Conservation (phyloP, 2,797 vertebrate genomes). For the Meda fulgida region DNA sequence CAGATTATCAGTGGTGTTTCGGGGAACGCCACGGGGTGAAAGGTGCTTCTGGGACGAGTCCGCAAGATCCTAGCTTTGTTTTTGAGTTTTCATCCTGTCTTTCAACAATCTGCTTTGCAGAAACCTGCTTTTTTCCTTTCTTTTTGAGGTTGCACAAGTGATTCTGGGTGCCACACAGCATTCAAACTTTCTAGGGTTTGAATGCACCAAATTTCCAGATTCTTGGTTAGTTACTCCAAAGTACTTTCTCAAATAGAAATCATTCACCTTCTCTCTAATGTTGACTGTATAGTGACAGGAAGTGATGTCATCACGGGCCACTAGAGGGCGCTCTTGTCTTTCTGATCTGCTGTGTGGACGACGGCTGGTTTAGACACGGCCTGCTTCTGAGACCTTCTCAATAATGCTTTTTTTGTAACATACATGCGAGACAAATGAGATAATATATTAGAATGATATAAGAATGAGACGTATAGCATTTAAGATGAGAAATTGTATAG, state of each 20-base stretch:
- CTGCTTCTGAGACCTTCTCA: constrained; percentile 23
- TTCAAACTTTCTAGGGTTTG: constrained; percentile 7
- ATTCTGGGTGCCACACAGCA: constrained; percentile 12
- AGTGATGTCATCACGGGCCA: constrained; percentile 43
- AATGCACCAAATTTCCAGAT: constrained; percentile 10
- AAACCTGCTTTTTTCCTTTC: background rate
- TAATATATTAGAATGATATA: constrained; percentile 86
- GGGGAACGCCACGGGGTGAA: background rate
- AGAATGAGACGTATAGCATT: constrained; percentile 79
- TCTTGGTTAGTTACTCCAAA: constrained; percentile 1
- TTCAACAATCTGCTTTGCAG: background rate
- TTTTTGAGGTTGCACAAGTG: constrained; percentile 14
- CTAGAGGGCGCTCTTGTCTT: constrained; percentile 62
- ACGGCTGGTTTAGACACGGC: constrained; percentile 25
- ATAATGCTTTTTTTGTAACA: constrained; percentile 74
- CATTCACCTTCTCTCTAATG: background rate
- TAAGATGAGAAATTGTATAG: constrained; percentile 76
- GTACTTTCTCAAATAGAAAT: constrained; percentile 9
- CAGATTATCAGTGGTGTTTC: constrained; percentile 1
- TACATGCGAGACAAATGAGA: constrained; percentile 72
- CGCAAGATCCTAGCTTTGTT: constrained; percentile 32
- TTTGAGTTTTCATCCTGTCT: constrained; percentile 35
- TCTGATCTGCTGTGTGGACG: constrained; percentile 52
- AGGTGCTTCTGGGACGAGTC: constrained; percentile 32
- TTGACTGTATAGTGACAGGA: constrained; percentile 22